Evolutionary conservation across 2,113 vertebrate species (phyloP).

Genomic region (Tragelaphus strepsiceros): DNA sequence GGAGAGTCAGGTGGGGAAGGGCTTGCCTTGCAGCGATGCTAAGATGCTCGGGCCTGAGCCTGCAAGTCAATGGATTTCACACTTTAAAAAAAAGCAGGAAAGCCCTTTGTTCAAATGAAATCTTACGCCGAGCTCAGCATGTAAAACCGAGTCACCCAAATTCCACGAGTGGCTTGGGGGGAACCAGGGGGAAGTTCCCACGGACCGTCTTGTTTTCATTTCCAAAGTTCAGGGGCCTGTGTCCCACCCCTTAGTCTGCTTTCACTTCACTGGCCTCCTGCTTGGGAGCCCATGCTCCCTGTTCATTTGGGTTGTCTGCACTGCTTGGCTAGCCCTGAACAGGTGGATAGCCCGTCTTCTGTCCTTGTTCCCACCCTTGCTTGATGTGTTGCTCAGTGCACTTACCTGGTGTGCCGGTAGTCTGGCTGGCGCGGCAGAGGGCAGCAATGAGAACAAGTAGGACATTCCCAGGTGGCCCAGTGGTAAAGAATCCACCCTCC

Average conservation of each 20-base stretch:
- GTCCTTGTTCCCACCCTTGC: background rate
- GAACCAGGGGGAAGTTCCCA: background rate
- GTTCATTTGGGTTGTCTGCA: background rate
- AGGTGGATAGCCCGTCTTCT: background rate
- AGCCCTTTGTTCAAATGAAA: constrained; percentile 9
- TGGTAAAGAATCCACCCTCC: background rate
- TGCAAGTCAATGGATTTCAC: background rate
- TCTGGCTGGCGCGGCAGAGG: background rate
- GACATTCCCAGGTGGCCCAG: background rate
- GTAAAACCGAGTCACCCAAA: background rate
- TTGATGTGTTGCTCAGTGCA: background rate
- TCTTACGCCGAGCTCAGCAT: background rate
- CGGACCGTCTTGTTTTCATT: background rate
- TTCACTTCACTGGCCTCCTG: background rate
- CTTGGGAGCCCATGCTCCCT: background rate
- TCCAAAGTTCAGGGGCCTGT: background rate
- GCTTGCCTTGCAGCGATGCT: background rate
- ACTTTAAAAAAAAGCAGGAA: background rate
- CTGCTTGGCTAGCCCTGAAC: background rate
- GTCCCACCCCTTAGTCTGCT: background rate
- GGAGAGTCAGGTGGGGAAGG: background rate
- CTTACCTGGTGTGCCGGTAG: background rate
- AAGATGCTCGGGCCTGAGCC: background rate
- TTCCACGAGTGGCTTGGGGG: background rate
- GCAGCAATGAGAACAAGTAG: background rate